phyloP scores from a whole-genome alignment of 2,888 invertebrate genomes.

The Dendrolimus pini region DNA sequence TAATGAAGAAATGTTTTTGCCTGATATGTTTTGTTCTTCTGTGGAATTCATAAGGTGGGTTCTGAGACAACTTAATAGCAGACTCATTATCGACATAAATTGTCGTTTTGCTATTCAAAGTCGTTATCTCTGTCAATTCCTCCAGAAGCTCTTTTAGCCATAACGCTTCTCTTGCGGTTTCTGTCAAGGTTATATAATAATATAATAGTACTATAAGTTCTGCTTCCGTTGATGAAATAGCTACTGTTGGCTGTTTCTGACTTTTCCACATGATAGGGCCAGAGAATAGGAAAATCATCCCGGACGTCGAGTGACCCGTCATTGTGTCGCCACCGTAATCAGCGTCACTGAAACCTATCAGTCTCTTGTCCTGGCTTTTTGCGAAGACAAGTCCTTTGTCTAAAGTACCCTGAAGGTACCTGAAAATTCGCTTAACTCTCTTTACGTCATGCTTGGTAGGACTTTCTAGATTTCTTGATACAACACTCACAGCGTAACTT shows the following conservation, averaged over 20 bases:
- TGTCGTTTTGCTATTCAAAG: too few species aligned
- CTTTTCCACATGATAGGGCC: conserved; percentile 27
- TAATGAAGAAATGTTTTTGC: conserved; percentile 1
- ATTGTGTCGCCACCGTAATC: conserved; percentile 5
- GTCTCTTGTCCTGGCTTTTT: not conserved
- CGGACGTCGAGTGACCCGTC: conserved; percentile 5
- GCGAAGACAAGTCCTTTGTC: too few species aligned
- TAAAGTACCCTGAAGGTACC: conserved; percentile 3
- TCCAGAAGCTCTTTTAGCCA: conserved; percentile 15
- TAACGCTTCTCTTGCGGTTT: conserved; percentile 21
- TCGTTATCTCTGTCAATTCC: not conserved
- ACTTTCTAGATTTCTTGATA: conserved; percentile 1
- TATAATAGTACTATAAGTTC: conserved; percentile 29
- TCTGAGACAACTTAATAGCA: conserved; percentile 5
- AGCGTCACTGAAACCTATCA: conserved; percentile 6
- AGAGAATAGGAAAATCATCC: conserved; percentile 7
- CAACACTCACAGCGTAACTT: not conserved
- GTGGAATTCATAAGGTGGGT: conserved; percentile 3
- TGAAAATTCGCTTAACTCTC: conserved; percentile 4
- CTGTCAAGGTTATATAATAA: too few species aligned
- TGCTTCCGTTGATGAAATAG: conserved; percentile 28
- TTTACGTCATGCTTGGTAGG: not conserved
- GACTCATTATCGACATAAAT: conserved; percentile 2
- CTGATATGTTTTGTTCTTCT: conserved; percentile 7
- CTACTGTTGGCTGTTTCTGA: conserved; percentile 23